These are phyloP conservation scores for Acleris literana DNA, from an alignment of 2,888 invertebrate genomes.

Conservation along the genomic window DNA sequence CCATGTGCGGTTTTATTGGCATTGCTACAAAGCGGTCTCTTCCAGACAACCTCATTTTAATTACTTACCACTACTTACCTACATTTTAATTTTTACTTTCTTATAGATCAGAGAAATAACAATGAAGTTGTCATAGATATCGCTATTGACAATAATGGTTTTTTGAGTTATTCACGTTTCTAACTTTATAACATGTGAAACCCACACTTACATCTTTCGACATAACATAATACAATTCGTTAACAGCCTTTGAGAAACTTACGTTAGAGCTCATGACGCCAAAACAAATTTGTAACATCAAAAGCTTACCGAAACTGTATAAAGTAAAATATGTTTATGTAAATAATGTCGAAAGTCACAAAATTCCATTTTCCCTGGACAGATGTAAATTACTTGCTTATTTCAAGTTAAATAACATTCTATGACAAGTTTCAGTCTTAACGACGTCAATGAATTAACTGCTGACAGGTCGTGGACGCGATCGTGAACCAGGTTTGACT, in stretches of 20 bases:
- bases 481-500: too few relatives aligned
- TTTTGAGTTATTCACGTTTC: background rate
- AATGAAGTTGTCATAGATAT: too few relatives aligned
- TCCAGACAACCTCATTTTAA: too few relatives aligned
- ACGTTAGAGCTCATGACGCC: slow-evolving; percentile 14
- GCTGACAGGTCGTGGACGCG: background rate
- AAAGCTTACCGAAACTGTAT: slow-evolving; percentile 13
- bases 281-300: slow-evolving; percentile 21
- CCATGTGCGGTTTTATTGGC: too few relatives aligned
- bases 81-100: too few relatives aligned
- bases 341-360: background rate
- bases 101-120: too few relatives aligned
- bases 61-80: too few relatives aligned
- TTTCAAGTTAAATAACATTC: background rate
- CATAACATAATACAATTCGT: slow-evolving; percentile 23
- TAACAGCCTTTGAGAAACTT: slow-evolving; percentile 16
- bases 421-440: too few relatives aligned
- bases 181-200: background rate
- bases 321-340: slow-evolving; percentile 6
- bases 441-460: background rate
- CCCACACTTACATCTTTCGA: background rate
- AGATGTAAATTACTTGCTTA: slow-evolving; percentile 12
- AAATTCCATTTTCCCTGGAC: slow-evolving; percentile 10
- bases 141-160: too few relatives aligned
- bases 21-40: too few relatives aligned